A percentile compares a stretch with the other conserved stretches of the same genome.
Conservation (phyloP, 2,888 invertebrate species). For the Andrena trimmerana region DNA sequence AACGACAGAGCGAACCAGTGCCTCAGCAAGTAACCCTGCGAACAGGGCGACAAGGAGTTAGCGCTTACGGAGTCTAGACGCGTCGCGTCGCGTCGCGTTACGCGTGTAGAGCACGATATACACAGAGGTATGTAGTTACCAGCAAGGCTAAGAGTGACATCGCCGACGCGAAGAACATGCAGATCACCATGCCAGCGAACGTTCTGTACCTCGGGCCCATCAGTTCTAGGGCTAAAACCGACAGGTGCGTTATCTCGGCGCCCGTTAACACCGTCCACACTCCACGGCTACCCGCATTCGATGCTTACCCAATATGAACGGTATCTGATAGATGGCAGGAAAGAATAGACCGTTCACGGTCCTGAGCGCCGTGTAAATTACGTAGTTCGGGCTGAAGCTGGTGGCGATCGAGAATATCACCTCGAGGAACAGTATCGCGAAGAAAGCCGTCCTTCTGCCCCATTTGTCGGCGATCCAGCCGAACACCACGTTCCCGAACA, state of each 20-base stretch:
- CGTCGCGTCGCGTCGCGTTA: no score
- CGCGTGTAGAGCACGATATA: no score
- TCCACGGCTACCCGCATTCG: no score
- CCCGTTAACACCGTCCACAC: background rate
- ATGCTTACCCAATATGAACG: conserved; percentile 88
- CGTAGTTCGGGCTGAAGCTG: conserved; percentile 88
- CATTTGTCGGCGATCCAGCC: conserved; percentile 90
- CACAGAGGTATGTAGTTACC: conserved; percentile 76
- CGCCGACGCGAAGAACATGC: conserved; percentile 89
- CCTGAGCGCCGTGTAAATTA: conserved; percentile 87
- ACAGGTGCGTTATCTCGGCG: background rate
- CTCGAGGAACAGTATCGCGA: conserved; percentile 88
- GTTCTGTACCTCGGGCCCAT: conserved; percentile 89
- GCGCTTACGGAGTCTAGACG: background rate
- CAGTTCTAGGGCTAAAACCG: conserved; percentile 86
- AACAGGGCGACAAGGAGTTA: background rate
- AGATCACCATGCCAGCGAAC: conserved; percentile 89
- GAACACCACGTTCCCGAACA: conserved; percentile 89
- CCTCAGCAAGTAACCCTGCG: conserved; percentile 86
- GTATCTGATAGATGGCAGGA: conserved; percentile 89
- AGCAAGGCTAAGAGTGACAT: conserved; percentile 88
- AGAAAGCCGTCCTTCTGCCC: conserved; percentile 88
- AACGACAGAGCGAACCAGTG: conserved; percentile 89
- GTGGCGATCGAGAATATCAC: conserved; percentile 88
- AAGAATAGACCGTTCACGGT: conserved; percentile 89